Percentiles rank a stretch among this genome's conserved stretches.
These are phyloP conservation scores for Pachydiplax longipennis DNA, from an alignment of 2,888 invertebrate genomes.

Conservation along the genomic window DNA sequence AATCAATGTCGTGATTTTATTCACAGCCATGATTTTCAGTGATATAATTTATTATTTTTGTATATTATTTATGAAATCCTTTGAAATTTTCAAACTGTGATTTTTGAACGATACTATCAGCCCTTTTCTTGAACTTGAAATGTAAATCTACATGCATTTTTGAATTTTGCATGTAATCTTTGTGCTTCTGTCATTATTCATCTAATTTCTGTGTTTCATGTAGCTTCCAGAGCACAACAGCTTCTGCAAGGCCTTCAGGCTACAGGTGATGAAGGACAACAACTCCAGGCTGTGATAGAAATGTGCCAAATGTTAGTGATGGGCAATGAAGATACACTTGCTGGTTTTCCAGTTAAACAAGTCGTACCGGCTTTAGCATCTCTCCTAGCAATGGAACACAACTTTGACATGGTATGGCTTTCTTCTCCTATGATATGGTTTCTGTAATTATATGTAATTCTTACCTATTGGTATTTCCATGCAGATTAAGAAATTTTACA, in stretches of 20 bases:
- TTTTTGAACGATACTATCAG: no score
- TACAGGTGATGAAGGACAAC: constrained; percentile 93
- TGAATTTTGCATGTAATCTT: no score
- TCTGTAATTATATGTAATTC: background rate
- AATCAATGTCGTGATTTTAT: no score
- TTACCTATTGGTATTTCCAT: background rate
- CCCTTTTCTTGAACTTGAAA: no score
- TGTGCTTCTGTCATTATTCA: no score
- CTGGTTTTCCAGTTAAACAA: constrained; percentile 98
- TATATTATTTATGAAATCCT: no score
- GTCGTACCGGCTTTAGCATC: constrained; percentile 94
- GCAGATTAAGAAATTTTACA: no score
- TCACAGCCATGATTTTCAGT: no score
- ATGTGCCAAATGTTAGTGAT: constrained; percentile 98
- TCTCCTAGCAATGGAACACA: constrained; percentile 94
- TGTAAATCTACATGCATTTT: no score
- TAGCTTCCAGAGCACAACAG: constrained; percentile 91
- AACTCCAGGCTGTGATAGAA: constrained; percentile 95
- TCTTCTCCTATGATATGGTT: background rate
- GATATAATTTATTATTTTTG: no score
- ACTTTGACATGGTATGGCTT: constrained; percentile 90
- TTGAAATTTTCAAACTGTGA: no score
- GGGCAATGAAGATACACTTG: constrained; percentile 98
- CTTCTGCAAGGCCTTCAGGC: constrained; percentile 91
- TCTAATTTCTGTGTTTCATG: background rate